Conservation (phyloP, 2,888 invertebrate species). For the Cephus spinipes region DNA sequence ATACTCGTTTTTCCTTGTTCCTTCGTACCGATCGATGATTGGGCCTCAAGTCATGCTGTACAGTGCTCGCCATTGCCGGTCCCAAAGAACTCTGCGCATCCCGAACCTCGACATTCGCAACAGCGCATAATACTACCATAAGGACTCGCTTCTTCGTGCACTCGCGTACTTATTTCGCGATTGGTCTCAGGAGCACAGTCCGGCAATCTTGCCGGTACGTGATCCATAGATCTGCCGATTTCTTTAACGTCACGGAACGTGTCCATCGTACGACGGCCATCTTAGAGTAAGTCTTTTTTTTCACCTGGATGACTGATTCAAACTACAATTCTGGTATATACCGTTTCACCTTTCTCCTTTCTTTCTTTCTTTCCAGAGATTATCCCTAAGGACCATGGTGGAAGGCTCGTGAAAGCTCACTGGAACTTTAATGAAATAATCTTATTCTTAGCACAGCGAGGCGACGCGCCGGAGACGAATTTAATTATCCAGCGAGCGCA, state of each 20-base stretch:
- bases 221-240: constrained; percentile 49
- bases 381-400: background rate
- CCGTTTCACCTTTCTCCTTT: background rate
- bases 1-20: constrained; percentile 32
- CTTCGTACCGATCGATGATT: background rate
- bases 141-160: constrained; percentile 9
- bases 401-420: background rate
- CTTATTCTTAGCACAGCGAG: background rate
- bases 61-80: background rate
- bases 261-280: background rate
- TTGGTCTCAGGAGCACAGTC: constrained; percentile 38
- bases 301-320: background rate
- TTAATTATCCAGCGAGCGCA: background rate
- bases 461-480: background rate
- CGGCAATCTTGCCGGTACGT: constrained; percentile 56
- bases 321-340: background rate
- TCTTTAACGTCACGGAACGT: background rate
- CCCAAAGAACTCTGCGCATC: background rate
- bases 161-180: constrained; percentile 53
- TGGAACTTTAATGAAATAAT: background rate
- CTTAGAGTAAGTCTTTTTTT: background rate
- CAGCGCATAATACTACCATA: background rate
- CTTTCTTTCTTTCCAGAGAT: background rate
- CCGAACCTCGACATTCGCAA: background rate
- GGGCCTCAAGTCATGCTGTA: background rate